Percentiles rank a stretch among this genome's conserved stretches.
Evolutionary conservation across 2,113 vertebrate species (phyloP).

Genomic region (Capreolus pygargus): DNA sequence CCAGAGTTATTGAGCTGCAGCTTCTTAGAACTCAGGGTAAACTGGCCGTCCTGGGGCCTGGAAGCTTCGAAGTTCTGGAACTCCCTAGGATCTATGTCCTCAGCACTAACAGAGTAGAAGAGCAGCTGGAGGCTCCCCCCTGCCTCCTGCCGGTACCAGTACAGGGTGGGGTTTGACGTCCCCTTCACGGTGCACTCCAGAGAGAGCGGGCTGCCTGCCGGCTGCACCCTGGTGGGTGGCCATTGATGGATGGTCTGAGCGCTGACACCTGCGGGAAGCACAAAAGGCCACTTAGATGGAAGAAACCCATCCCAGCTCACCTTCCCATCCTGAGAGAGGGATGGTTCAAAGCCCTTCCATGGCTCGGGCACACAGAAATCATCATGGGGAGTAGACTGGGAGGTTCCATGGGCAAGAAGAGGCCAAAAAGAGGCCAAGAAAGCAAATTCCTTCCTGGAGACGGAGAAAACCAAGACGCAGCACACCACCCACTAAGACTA

Average conservation of each 20-base stretch:
- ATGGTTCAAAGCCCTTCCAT: neutral
- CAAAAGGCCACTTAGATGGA: neutral
- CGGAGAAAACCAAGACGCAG: neutral
- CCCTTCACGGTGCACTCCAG: constrained; percentile 44
- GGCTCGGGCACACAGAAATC: neutral
- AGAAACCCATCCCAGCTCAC: neutral
- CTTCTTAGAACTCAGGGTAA: constrained; percentile 23
- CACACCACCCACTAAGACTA: neutral
- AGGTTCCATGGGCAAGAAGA: neutral
- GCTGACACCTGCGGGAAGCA: neutral
- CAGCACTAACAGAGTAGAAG: rapidly evolving
- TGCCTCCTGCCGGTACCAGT: constrained; percentile 64
- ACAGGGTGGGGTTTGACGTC: neutral
- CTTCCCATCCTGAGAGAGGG: neutral
- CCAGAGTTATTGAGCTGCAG: constrained; percentile 21
- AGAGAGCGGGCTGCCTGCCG: neutral
- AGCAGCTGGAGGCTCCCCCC: constrained; percentile 6
- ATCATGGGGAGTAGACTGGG: neutral
- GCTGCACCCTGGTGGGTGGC: neutral
- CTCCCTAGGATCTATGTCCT: rapidly evolving
- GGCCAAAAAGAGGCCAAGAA: neutral
- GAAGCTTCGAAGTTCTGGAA: neutral
- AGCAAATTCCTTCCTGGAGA: neutral
- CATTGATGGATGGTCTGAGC: constrained; percentile 54
- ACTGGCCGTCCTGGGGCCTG: neutral